Conservation (phyloP, 2,113 vertebrate genomes). For the Amazona vittata region DNA sequence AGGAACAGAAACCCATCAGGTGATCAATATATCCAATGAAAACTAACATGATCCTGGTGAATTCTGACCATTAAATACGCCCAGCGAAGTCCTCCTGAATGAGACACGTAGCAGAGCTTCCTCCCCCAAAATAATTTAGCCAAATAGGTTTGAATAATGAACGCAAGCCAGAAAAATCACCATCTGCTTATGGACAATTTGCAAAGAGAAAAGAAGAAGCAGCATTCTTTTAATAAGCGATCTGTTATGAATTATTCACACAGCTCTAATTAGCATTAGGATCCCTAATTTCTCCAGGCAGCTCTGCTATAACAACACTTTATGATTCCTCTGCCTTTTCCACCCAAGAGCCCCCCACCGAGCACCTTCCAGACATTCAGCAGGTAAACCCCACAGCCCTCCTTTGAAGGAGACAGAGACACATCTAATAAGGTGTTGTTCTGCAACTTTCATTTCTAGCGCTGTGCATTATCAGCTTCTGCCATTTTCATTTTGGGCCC, state of each 20-base stretch:
- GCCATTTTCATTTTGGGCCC: not conserved
- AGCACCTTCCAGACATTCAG: not conserved
- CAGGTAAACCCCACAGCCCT: not conserved
- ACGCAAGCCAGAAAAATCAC: slow-evolving; percentile 6
- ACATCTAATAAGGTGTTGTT: not conserved
- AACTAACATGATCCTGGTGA: not conserved
- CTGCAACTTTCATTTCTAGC: not conserved
- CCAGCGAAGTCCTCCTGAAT: not conserved
- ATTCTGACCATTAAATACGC: not conserved
- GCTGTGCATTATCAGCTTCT: not conserved
- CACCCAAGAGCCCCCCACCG: not conserved
- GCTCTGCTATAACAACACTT: not conserved
- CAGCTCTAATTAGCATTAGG: slow-evolving; percentile 37
- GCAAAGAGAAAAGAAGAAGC: slow-evolving; percentile 20
- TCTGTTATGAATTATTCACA: slow-evolving; percentile 56
- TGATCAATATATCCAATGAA: not conserved
- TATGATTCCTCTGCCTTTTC: not conserved
- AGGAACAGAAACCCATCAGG: not conserved
- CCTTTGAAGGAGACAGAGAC: not conserved
- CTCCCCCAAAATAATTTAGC: slow-evolving; percentile 23
- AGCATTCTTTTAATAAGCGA: not conserved
- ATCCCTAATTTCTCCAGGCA: slow-evolving; percentile 28
- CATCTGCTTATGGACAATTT: slow-evolving; percentile 60
- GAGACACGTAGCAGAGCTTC: not conserved
- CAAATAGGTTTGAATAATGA: slow-evolving; percentile 30